These are phyloP conservation scores for Oncorhynchus gorbuscha DNA, from an alignment of 2,113 vertebrate genomes.

Conservation along the genomic window DNA sequence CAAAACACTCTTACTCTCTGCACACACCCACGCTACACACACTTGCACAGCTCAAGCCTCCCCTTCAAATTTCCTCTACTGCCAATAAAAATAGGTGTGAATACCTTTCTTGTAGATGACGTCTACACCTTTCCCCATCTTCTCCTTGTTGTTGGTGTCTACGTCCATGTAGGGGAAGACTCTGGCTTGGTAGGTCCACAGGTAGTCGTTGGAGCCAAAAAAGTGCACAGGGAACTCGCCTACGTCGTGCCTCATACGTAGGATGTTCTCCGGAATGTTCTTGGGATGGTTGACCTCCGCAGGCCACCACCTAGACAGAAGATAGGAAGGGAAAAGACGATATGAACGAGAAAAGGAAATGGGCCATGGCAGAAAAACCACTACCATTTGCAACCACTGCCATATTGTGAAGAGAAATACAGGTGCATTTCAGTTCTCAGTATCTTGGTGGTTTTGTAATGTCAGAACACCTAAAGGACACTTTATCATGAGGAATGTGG, in stretches of 20 bases:
- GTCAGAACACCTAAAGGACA: too few relatives aligned
- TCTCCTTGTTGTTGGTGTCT: constrained; percentile 95
- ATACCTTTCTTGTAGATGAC: constrained; percentile 94
- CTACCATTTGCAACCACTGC: too few relatives aligned
- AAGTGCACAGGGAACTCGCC: constrained; percentile 98
- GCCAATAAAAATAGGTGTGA: neutral
- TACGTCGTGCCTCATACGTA: constrained; percentile 92
- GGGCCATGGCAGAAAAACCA: too few relatives aligned
- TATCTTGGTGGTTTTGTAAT: too few relatives aligned
- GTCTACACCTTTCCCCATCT: constrained; percentile 96
- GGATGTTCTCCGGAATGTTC: constrained; percentile 92
- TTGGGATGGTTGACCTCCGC: constrained; percentile 96
- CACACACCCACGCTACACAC: too few relatives aligned
- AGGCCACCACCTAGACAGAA: constrained; percentile 89
- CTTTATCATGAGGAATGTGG: too few relatives aligned
- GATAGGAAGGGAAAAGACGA: neutral
- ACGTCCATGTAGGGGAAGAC: constrained; percentile 99
- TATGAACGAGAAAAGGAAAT: neutral
- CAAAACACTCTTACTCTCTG: too few relatives aligned
- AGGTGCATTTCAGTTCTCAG: too few relatives aligned
- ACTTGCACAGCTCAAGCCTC: too few relatives aligned
- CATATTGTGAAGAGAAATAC: too few relatives aligned
- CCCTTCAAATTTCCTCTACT: too few relatives aligned
- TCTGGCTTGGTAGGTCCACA: constrained; percentile 98
- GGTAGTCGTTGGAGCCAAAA: constrained; percentile 96